Percentiles rank a stretch among this genome's conserved stretches.
These are phyloP conservation scores for Drosophila kanekoi DNA, from an alignment of 2,888 invertebrate species.

Conservation along the genomic window DNA sequence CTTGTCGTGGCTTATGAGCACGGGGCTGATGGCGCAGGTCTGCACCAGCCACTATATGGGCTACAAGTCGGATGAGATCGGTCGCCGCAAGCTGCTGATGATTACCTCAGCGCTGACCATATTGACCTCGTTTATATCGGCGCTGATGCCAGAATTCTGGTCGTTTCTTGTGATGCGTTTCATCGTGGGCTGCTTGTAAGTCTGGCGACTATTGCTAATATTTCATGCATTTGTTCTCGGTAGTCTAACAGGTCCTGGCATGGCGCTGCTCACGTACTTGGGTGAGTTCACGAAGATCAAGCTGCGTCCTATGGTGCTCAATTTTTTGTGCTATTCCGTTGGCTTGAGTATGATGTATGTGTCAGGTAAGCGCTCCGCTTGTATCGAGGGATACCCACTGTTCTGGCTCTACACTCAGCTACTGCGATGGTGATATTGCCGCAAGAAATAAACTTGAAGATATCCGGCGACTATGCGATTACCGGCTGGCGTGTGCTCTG, in stretches of 20 bases:
- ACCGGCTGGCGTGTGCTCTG: conserved; percentile 39
- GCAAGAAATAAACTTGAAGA: neutral
- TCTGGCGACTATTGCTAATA: neutral
- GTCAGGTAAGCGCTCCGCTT: conserved; percentile 30
- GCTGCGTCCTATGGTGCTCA: conserved; percentile 27
- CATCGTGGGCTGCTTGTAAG: conserved; percentile 40
- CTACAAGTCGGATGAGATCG: conserved; percentile 42
- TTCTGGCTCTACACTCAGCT: conserved; percentile 7
- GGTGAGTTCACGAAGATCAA: conserved; percentile 38
- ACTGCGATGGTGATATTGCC: conserved; percentile 19
- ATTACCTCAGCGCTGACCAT: conserved; percentile 13
- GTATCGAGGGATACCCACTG: neutral
- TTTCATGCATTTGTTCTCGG: neutral
- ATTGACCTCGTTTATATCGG: conserved; percentile 15
- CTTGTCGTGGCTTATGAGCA: conserved; percentile 36
- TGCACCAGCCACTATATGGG: conserved; percentile 35
- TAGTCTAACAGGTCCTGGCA: conserved; percentile 37
- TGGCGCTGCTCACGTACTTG: conserved; percentile 35
- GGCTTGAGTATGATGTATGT: conserved; percentile 42
- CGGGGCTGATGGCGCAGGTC: conserved; percentile 28
- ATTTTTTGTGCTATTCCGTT: conserved; percentile 20
- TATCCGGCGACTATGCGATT: conserved; percentile 6
- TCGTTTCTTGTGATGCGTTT: conserved; percentile 35
- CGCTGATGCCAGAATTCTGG: conserved; percentile 49
- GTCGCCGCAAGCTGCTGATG: conserved; percentile 32